Percentiles rank a stretch among this genome's conserved stretches.
Evolutionary conservation across 2,888 invertebrate species (phyloP).

Genomic region (Oasisia sp.): DNA sequence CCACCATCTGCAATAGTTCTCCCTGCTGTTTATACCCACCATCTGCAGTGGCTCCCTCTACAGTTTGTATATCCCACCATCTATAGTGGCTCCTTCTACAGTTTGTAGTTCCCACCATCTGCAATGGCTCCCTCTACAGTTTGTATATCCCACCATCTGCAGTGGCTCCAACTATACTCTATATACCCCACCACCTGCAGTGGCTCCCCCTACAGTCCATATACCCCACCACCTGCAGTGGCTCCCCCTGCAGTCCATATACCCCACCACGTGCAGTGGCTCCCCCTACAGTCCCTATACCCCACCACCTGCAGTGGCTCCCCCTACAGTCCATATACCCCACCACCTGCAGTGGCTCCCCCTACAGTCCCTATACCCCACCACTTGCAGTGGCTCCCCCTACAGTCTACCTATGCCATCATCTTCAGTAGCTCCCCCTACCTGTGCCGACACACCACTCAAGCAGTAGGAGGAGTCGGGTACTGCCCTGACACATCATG

Average conservation of each 20-base stretch:
- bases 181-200: neutral
- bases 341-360: neutral
- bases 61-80: neutral
- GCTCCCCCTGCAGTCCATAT: neutral
- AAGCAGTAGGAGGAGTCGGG: conserved; percentile 60
- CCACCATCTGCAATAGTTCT: too few relatives aligned
- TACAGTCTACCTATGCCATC: neutral
- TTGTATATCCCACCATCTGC: neutral
- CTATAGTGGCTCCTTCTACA: neutral
- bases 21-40: neutral
- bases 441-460: conserved; percentile 65
- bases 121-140: conserved; percentile 42
- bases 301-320: neutral
- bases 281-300: neutral
- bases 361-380: neutral
- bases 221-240: neutral
- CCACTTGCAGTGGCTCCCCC: neutral
- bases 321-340: neutral
- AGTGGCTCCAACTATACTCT: neutral
- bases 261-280: neutral
- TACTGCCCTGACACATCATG: conserved; percentile 64
- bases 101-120: neutral
- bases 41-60: neutral
- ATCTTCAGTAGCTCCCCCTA: conserved; percentile 36
- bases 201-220: too few relatives aligned